phyloP scores from a whole-genome alignment of 2,797 vertebrate species.

The Clarias laeviceps region DNA sequence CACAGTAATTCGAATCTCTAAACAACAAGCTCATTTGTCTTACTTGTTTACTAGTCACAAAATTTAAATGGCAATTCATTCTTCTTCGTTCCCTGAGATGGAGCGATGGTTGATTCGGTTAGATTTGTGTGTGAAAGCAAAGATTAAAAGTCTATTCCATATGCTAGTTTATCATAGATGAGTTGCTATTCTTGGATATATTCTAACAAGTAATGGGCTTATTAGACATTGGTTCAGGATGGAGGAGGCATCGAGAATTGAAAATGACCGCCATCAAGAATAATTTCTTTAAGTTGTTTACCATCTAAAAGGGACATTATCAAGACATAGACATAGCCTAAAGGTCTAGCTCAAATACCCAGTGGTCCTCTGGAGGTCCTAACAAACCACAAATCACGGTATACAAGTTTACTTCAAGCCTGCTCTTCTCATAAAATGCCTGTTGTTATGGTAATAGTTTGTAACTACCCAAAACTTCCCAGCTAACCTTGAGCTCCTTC shows the following conservation, averaged over 20 bases:
- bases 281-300: neutral
- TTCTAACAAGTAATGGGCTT: neutral
- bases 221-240: neutral
- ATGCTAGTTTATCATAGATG: neutral
- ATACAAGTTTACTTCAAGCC: slow-evolving; percentile 6
- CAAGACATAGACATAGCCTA: neutral
- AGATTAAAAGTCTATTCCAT: neutral
- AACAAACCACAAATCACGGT: neutral
- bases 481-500: slow-evolving; percentile 8
- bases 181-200: too few species aligned
- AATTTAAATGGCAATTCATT: slow-evolving; percentile 20
- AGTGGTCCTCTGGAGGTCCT: neutral
- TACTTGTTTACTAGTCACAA: slow-evolving; percentile 29
- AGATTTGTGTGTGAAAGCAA: slow-evolving; percentile 13
- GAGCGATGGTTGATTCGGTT: slow-evolving; percentile 15
- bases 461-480: neutral
- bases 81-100: slow-evolving; percentile 19
- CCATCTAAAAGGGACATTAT: neutral
- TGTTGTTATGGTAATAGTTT: neutral
- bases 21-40: slow-evolving; percentile 47
- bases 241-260: neutral
- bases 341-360: neutral
- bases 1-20: slow-evolving; percentile 18
- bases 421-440: neutral
- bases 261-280: neutral